These are phyloP conservation scores for Lerema accius DNA, from an alignment of 1,140 invertebrate species.

Conservation along the genomic window DNA sequence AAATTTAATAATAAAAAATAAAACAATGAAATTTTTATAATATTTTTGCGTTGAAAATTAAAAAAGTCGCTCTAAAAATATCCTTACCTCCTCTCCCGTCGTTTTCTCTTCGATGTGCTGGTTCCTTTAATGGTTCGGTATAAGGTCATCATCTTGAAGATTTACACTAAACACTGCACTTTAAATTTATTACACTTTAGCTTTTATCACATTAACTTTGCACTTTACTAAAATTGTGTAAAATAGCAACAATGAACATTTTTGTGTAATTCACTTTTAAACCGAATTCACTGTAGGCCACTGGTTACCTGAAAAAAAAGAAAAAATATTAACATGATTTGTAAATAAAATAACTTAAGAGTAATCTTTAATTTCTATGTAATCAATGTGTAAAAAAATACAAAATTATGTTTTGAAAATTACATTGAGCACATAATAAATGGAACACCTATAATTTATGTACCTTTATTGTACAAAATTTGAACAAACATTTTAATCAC, in stretches of 20 bases:
- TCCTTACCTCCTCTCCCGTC: slow-evolving; percentile 74
- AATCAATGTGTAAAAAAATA: not conserved
- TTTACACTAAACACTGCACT: slow-evolving; percentile 39
- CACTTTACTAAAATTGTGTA: slow-evolving; percentile 7
- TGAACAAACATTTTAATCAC: no score
- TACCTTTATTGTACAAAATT: not conserved
- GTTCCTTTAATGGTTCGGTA: slow-evolving; percentile 77
- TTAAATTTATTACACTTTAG: slow-evolving; percentile 1
- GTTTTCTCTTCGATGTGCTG: slow-evolving; percentile 70
- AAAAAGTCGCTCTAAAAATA: no score
- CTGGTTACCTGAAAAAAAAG: slow-evolving; percentile 29
- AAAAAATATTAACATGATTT: not conserved
- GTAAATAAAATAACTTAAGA: not conserved
- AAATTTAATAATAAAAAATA: no score
- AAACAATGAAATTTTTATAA: no score
- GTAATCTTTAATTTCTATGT: no score
- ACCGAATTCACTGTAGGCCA: slow-evolving; percentile 3
- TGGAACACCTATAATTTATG: no score
- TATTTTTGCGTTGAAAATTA: no score
- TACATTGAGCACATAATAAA: no score
- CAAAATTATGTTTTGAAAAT: not conserved
- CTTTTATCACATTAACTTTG: slow-evolving; percentile 11
- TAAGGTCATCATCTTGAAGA: slow-evolving; percentile 74
- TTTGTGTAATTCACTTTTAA: slow-evolving; percentile 10
- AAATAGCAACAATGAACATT: slow-evolving; percentile 20